Evolutionary conservation across 2,888 invertebrate genomes (phyloP), one percentile per base, ranked within the genome.

Genomic region (Dryobotodes eremita): DNA sequence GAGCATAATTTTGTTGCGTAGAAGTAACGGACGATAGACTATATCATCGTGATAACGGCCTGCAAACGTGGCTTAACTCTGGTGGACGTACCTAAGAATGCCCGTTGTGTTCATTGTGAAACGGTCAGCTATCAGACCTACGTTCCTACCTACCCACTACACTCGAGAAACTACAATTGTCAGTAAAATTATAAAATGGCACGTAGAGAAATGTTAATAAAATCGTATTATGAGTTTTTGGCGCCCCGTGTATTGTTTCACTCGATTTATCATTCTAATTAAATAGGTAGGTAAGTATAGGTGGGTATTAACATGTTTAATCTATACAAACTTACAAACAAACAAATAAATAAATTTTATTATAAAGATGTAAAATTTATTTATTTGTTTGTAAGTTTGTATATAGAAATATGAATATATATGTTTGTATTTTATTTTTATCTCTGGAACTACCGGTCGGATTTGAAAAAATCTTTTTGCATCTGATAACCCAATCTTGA

Each of bases 1-100:
- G 23, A 55, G 13, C 6, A 17, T 7, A 48, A 68, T 80, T 31
- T 15, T 77, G 26, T 23, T 65, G 78, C 83, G 80, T 69, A 76
- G 23, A 62, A 71, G 23, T 62, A n/a, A 61, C 11, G 11, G 20
- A 57, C 13, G 23, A 50, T 20, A 5, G 2, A 31, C 42, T 55
- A 31, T 46, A 74, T 3, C n/a, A n/a, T n/a, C n/a, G n/a, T n/a
- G n/a, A 72, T 55, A 55, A 55, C 17, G 5, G 72, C 23, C 31
- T 71, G 15, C n/a, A 53, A 53, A 64, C 15, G 31, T 46, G 53
- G 11, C 3, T n/a, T 2, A 46, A 31, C 20, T 23, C 7, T 15
- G 20, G 6, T 20, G 50, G 11, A 26, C 53, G 75, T 62, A 50
- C 23, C 8, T 23, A 26, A 42, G 36, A 10, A 55, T n/a, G n/a